Conservation (phyloP, 2,113 vertebrate species). For the Heterotis niloticus region DNA sequence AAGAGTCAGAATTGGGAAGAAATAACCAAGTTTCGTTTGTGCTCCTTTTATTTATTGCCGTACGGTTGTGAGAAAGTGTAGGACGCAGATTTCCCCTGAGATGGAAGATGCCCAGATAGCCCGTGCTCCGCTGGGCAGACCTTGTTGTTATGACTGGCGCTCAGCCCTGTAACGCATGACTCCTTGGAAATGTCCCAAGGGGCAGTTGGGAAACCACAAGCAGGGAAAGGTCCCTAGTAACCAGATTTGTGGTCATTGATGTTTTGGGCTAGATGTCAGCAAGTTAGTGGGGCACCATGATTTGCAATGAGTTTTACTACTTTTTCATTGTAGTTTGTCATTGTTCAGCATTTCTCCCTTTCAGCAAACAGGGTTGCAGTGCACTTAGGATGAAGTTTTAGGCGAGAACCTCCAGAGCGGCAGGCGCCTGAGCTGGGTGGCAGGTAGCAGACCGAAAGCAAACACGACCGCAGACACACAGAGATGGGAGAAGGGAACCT, state of each 20-base stretch:
- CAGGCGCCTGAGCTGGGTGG: background rate
- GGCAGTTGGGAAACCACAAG: background rate
- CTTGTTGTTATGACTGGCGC: slow-evolving; percentile 22
- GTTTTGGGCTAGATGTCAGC: background rate
- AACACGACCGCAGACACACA: background rate
- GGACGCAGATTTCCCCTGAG: slow-evolving; percentile 9
- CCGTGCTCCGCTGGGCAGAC: slow-evolving; percentile 14
- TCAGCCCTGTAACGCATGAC: background rate
- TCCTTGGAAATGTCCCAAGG: slow-evolving; percentile 1
- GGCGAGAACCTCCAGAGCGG: background rate
- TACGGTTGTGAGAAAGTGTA: slow-evolving; percentile 26
- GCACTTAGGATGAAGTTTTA: background rate
- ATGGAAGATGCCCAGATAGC: slow-evolving; percentile 23
- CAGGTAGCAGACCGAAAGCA: no score
- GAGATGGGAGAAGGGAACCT: background rate
- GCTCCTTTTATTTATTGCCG: slow-evolving; percentile 7
- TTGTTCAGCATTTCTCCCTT: background rate
- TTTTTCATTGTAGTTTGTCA: background rate
- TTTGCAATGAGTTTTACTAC: background rate
- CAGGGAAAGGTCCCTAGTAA: background rate
- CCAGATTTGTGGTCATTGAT: background rate
- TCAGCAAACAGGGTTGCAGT: no score
- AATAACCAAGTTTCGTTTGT: slow-evolving; percentile 14
- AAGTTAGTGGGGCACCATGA: background rate
- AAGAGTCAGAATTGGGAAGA: slow-evolving; percentile 13